Percentiles rank a stretch among this genome's conserved stretches.
Conservation (phyloP, 2,888 invertebrate genomes). For the Ecdyonurus torrentis region DNA sequence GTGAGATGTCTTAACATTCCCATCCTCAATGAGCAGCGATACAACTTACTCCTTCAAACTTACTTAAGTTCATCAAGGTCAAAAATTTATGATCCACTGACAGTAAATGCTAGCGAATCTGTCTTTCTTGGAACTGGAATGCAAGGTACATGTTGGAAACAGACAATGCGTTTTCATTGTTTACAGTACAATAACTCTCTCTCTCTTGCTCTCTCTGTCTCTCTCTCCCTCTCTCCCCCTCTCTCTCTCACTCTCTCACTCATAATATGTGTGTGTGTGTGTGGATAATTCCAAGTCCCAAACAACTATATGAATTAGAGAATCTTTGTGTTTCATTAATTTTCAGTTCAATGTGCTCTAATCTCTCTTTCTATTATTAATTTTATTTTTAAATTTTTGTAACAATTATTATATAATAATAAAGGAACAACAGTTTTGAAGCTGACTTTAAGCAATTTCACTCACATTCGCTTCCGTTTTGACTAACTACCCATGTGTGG, state of each 20-base stretch:
- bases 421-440: no score
- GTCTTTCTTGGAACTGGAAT: constrained; percentile 35
- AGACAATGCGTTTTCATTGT: constrained; percentile 15
- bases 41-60: constrained; percentile 47
- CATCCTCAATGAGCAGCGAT: constrained; percentile 64
- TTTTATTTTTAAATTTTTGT: no score
- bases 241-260: background rate
- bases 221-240: background rate
- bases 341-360: no score
- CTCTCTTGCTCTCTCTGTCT: background rate
- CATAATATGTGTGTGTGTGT: no score
- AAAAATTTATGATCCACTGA: constrained; percentile 40
- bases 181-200: constrained; percentile 4
- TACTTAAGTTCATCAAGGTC: constrained; percentile 39
- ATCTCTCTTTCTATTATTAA: no score
- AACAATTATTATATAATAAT: no score
- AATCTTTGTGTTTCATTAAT: no score
- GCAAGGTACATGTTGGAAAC: constrained; percentile 20
- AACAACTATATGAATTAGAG: no score
- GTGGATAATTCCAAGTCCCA: no score
- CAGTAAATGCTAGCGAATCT: constrained; percentile 55
- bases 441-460: no score
- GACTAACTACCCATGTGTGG: no score
- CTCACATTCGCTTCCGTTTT: no score
- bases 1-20: constrained; percentile 63